A percentile compares a stretch with the other conserved stretches of the same genome.
Evolutionary conservation across 1,140 invertebrate species (phyloP).

Genomic region (Venturia canescens): DNA sequence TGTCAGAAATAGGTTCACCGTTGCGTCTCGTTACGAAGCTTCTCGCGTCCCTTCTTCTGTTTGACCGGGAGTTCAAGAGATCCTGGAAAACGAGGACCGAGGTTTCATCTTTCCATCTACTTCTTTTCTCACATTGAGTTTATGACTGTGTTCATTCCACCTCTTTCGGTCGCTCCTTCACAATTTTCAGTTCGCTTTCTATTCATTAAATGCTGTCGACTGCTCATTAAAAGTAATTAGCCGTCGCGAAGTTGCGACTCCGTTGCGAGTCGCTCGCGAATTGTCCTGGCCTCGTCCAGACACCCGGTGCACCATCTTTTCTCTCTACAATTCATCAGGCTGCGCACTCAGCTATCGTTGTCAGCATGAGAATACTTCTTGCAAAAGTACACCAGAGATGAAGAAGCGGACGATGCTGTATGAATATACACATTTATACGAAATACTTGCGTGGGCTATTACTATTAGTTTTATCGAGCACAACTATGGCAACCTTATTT

Average conservation of each 20-base stretch:
- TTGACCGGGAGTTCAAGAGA: slow-evolving; percentile 30
- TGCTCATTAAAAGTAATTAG: slow-evolving; percentile 66
- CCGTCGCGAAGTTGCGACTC: slow-evolving; percentile 60
- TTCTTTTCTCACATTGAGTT: background rate
- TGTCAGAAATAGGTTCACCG: background rate
- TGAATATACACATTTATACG: slow-evolving; percentile 10
- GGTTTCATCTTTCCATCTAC: slow-evolving; percentile 2
- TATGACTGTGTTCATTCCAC: background rate
- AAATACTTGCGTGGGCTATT: slow-evolving; percentile 28
- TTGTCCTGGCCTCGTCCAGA: slow-evolving; percentile 8
- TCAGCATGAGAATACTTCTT: background rate
- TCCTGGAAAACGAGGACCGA: slow-evolving; percentile 24
- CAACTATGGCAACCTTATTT: slow-evolving; percentile 63
- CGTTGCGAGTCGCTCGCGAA: slow-evolving; percentile 39
- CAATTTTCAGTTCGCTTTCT: slow-evolving; percentile 51
- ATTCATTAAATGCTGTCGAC: slow-evolving; percentile 63
- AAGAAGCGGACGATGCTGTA: background rate
- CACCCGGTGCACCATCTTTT: background rate
- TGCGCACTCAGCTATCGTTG: slow-evolving; percentile 10
- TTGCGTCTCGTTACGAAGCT: slow-evolving; percentile 31
- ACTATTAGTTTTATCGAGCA: slow-evolving; percentile 61
- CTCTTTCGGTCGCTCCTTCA: background rate
- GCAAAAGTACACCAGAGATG: background rate
- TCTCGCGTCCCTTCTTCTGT: background rate
- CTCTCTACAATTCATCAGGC: slow-evolving; percentile 28